Conservation (phyloP, 2,113 vertebrate genomes). For the Archilochus colubris region DNA sequence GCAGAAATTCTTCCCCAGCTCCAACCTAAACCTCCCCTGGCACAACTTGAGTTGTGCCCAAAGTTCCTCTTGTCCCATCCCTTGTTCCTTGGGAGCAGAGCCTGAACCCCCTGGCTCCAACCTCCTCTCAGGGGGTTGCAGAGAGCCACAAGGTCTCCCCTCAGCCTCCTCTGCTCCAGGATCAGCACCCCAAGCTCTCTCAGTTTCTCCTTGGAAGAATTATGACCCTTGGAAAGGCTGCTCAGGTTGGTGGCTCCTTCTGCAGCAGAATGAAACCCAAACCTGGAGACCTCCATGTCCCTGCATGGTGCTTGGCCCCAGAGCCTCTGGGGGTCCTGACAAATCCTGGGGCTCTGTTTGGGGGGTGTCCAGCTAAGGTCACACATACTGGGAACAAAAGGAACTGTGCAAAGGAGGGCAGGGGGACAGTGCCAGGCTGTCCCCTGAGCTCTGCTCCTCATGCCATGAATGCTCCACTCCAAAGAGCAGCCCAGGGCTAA, state of each 20-base stretch:
- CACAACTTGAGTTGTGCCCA: no score
- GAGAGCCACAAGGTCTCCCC: no score
- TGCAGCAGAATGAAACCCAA: neutral
- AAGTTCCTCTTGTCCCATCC: no score
- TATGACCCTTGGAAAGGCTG: no score
- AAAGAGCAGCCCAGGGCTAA: conserved; percentile 35
- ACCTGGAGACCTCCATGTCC: fast-evolving
- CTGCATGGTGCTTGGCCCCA: fast-evolving
- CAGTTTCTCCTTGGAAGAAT: no score
- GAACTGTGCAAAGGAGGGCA: conserved; percentile 9
- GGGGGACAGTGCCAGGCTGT: neutral
- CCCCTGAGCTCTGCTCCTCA: neutral
- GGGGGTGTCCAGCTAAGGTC: neutral
- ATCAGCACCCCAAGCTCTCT: no score
- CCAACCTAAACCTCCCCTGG: no score
- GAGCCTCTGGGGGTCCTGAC: neutral
- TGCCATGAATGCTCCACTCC: neutral
- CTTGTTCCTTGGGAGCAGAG: no score
- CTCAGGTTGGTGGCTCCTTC: neutral
- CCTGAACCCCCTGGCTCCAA: no score
- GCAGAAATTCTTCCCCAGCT: no score
- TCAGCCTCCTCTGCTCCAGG: no score
- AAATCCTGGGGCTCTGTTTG: neutral
- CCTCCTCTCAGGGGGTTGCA: no score
- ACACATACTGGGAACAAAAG: neutral